Conservation (phyloP, 2,113 vertebrate genomes). For the Ginglymostoma cirratum region DNA sequence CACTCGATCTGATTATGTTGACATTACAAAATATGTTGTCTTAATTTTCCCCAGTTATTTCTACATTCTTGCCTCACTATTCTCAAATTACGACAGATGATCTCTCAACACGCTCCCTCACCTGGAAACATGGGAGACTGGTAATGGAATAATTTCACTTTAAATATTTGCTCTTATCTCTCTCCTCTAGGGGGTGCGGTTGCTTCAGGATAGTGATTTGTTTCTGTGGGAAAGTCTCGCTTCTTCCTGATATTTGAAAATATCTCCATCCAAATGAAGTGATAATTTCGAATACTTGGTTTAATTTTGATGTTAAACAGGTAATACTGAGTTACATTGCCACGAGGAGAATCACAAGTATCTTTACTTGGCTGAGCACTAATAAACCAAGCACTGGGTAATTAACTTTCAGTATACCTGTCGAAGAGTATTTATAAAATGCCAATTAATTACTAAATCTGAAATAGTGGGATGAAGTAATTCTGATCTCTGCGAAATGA, state of each 20-base stretch:
- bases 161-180: background rate
- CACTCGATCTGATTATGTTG: background rate
- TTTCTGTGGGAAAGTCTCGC: background rate
- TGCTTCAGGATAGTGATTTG: background rate
- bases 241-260: background rate
- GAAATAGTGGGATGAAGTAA: background rate
- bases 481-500: background rate
- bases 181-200: background rate
- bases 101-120: background rate
- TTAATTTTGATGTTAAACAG: background rate
- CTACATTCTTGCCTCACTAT: background rate
- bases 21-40: background rate
- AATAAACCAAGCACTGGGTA: background rate
- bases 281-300: background rate
- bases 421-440: background rate
- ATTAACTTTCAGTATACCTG: background rate
- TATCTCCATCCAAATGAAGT: too few species aligned
- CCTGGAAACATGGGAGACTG: background rate
- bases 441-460: background rate
- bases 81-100: background rate
- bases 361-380: background rate
- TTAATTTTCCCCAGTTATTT: background rate
- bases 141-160: background rate
- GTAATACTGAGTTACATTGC: background rate
- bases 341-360: background rate